A percentile compares a stretch with the other conserved stretches of the same genome.
Conservation (phyloP, 2,888 invertebrate genomes). For the Acanthosepion lycidas region DNA sequence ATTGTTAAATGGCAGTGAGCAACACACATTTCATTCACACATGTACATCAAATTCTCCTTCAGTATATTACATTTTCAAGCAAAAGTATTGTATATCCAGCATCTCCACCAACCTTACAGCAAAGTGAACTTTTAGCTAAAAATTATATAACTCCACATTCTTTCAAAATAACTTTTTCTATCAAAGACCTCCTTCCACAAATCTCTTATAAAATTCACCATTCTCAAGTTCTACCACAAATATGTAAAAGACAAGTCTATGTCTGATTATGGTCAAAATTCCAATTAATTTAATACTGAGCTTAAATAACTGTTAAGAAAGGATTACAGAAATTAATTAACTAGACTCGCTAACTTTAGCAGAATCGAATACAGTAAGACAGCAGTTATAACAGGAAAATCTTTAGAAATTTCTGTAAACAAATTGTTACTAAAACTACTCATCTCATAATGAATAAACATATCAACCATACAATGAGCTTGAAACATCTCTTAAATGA, state of each 20-base stretch:
- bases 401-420: not conserved
- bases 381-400: not conserved
- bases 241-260: not conserved
- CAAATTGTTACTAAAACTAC: not conserved
- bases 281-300: not conserved
- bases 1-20: constrained; percentile 15
- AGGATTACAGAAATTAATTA: not conserved
- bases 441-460: not conserved
- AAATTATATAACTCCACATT: not conserved
- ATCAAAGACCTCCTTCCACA: not conserved
- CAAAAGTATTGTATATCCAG: not conserved
- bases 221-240: not conserved
- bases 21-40: constrained; percentile 33
- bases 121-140: not conserved
- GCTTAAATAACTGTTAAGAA: not conserved
- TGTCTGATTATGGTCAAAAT: not conserved
- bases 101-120: not conserved
- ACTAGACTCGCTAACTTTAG: not conserved
- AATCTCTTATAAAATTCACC: not conserved
- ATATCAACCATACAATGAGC: not conserved
- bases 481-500: not conserved
- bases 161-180: not conserved
- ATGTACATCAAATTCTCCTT: not conserved
- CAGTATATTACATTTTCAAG: not conserved
- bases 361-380: not conserved